These are phyloP conservation scores for Buceros bicornis DNA, from an alignment of 2,797 vertebrate species.

Conservation along the genomic window DNA sequence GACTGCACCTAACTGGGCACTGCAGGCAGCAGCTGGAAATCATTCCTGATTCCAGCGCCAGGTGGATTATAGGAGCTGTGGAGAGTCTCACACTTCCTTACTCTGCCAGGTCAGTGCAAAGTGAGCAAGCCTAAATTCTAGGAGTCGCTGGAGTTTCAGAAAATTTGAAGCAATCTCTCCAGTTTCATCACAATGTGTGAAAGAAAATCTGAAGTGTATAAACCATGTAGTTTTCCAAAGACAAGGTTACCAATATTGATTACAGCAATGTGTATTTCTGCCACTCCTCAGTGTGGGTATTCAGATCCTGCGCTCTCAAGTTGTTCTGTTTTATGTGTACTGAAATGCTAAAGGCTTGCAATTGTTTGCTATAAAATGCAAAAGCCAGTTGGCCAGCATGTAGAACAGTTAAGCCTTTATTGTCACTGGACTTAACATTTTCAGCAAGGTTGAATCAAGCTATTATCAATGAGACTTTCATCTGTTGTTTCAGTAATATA, in stretches of 20 bases:
- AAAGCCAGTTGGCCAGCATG: background rate
- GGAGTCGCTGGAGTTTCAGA: background rate
- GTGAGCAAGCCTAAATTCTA: background rate
- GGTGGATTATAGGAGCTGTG: background rate
- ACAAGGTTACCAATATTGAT: background rate
- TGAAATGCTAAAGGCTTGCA: slow-evolving; percentile 41
- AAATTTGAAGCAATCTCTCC: background rate
- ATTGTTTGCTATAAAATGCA: slow-evolving; percentile 27
- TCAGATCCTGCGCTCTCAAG: background rate
- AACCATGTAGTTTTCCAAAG: background rate
- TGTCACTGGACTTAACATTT: slow-evolving; percentile 59
- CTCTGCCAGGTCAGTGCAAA: background rate
- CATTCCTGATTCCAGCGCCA: background rate
- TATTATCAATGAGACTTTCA: slow-evolving; percentile 23
- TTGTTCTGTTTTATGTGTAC: background rate
- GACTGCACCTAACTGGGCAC: background rate
- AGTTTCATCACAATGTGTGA: background rate
- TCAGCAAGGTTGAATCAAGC: slow-evolving; percentile 60
- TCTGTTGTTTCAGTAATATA: slow-evolving; percentile 31
- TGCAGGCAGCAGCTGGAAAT: background rate
- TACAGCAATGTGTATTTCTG: background rate
- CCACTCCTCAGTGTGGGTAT: rapidly evolving
- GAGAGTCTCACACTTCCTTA: background rate
- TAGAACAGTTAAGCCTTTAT: slow-evolving; percentile 65
- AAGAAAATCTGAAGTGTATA: background rate